A percentile compares a stretch with the other conserved stretches of the same genome.
Evolutionary conservation across 2,888 invertebrate genomes (phyloP).

Genomic region (Apeira syringaria): DNA sequence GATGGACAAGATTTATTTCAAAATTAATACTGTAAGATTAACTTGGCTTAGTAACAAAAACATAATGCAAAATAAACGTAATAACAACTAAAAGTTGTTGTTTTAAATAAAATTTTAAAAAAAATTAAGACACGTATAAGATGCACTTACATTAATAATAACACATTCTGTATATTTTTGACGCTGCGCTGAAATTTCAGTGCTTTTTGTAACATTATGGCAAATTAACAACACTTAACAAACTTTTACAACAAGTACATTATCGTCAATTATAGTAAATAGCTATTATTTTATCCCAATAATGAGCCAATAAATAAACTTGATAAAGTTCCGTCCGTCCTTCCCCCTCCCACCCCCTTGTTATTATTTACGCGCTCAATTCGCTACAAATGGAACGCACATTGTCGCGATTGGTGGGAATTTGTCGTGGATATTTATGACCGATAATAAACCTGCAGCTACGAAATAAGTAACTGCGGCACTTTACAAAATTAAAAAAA

Average conservation of each 20-base stretch:
- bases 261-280: background rate
- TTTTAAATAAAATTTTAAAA: too few relatives aligned
- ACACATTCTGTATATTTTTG: too few relatives aligned
- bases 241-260: background rate
- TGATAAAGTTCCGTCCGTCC: constrained; percentile 55
- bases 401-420: constrained; percentile 73
- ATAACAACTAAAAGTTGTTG: too few relatives aligned
- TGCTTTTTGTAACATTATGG: too few relatives aligned
- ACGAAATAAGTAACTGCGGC: constrained; percentile 33
- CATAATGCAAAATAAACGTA: too few relatives aligned
- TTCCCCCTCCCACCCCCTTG: constrained; percentile 17
- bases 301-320: constrained; percentile 76
- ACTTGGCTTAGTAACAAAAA: too few relatives aligned
- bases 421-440: constrained; percentile 73
- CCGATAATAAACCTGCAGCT: constrained; percentile 46
- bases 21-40: too few relatives aligned
- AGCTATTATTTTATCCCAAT: constrained; percentile 41
- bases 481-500: background rate
- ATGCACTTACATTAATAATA: too few relatives aligned
- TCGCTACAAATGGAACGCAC: constrained; percentile 66
- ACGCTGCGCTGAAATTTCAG: too few relatives aligned
- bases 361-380: constrained; percentile 70
- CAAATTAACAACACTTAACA: too few relatives aligned
- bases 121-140: too few relatives aligned
- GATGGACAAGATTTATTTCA: too few relatives aligned